Evolutionary conservation across 2,888 invertebrate genomes (phyloP).

Genomic region (Pseudococcus longispinus): DNA sequence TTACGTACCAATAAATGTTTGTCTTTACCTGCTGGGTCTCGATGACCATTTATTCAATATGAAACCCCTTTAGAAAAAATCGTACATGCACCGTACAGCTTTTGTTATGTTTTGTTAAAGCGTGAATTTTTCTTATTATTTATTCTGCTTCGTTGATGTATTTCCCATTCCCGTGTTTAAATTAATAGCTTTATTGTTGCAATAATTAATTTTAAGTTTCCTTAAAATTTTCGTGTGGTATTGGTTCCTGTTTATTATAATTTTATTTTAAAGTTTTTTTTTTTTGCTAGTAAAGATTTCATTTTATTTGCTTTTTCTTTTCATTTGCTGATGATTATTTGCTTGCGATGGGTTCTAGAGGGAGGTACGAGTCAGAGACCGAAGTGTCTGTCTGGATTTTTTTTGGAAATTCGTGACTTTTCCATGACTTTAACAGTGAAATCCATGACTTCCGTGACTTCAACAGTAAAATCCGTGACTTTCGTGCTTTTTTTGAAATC

Average conservation of each 20-base stretch:
- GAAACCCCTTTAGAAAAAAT: not conserved
- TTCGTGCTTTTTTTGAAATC: too few species aligned
- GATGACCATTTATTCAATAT: conserved; percentile 27
- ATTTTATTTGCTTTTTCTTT: conserved; percentile 37
- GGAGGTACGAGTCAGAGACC: too few species aligned
- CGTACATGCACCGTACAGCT: conserved; percentile 14
- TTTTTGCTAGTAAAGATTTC: conserved; percentile 33
- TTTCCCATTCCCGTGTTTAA: not conserved
- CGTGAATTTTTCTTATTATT: conserved; percentile 5
- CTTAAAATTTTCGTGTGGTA: conserved; percentile 32
- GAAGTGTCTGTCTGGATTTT: too few species aligned
- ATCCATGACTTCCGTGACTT: too few species aligned
- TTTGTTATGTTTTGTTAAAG: conserved; percentile 17
- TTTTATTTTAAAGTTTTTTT: conserved; percentile 30
- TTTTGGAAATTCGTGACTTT: too few species aligned
- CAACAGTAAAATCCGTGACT: too few species aligned
- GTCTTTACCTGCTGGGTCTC: conserved; percentile 40
- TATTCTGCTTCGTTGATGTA: conserved; percentile 16
- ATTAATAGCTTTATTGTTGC: conserved; percentile 37
- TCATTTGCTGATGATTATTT: conserved; percentile 30
- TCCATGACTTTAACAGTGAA: too few species aligned
- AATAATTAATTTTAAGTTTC: conserved; percentile 28
- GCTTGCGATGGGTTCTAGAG: too few species aligned
- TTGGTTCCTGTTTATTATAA: conserved; percentile 47
- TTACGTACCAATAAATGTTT: conserved; percentile 51